Percentiles rank a stretch among this genome's conserved stretches.
Evolutionary conservation across 1,140 invertebrate species (phyloP).

Genomic region (Myzus persicae): DNA sequence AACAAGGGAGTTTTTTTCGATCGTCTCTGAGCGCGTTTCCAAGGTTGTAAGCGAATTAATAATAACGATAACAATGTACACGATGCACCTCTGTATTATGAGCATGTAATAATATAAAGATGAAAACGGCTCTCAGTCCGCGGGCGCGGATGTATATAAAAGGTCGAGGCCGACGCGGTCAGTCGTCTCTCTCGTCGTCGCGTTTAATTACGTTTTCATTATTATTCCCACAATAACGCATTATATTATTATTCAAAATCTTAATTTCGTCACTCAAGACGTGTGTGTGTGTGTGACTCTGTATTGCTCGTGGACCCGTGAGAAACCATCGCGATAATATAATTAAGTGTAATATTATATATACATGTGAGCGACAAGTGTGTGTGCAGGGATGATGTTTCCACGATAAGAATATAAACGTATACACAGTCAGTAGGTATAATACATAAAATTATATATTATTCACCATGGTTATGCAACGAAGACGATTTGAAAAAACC

Average conservation of each 20-base stretch:
- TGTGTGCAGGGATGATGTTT: neutral
- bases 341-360: neutral
- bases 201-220: neutral
- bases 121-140: neutral
- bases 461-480: neutral
- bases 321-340: neutral
- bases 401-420: neutral
- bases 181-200: neutral
- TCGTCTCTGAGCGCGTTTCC: neutral
- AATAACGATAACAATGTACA: neutral
- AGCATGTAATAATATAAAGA: neutral
- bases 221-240: neutral
- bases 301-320: neutral
- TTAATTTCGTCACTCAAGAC: too few relatives aligned
- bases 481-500: neutral
- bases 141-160: neutral
- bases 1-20: neutral
- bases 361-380: neutral
- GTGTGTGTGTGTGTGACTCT: neutral
- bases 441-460: neutral
- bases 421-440: too few relatives aligned
- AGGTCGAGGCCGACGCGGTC: slow-evolving; percentile 5
- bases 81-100: neutral
- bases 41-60: neutral
- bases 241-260: neutral